phyloP scores from a whole-genome alignment of 2,888 invertebrate species.

The Euplexia lucipara region DNA sequence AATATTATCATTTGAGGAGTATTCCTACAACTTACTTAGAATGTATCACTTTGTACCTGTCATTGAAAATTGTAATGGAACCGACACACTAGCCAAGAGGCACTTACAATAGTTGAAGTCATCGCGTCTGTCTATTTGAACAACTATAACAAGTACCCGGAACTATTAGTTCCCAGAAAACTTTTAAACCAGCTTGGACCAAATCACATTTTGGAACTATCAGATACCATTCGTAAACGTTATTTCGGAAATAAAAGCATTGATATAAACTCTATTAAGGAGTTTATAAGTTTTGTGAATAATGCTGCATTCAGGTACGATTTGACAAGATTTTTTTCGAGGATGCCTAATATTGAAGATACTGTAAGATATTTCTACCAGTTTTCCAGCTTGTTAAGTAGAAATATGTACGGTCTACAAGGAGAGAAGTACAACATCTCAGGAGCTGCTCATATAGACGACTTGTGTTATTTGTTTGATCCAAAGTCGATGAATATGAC shows the following conservation, averaged over 20 bases:
- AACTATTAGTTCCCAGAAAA: constrained; percentile 31
- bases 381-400: constrained; percentile 27
- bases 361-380: constrained; percentile 24
- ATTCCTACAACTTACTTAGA: constrained; percentile 7
- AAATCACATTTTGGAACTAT: constrained; percentile 20
- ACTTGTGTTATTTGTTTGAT: constrained; percentile 24
- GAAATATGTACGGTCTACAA: constrained; percentile 24
- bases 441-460: constrained; percentile 23
- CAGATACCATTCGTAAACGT: constrained; percentile 24
- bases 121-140: not conserved
- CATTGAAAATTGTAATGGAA: constrained; percentile 17
- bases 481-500: constrained; percentile 12
- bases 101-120: not conserved
- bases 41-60: constrained; percentile 34
- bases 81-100: constrained; percentile 29
- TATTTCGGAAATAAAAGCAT: constrained; percentile 31
- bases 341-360: not conserved
- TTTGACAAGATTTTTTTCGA: constrained; percentile 11
- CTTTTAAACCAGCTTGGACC: not conserved
- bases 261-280: constrained; percentile 6
- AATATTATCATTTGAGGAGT: constrained; percentile 31
- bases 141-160: constrained; percentile 22
- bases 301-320: constrained; percentile 10
- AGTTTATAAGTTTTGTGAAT: constrained; percentile 20
- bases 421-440: constrained; percentile 15